These are phyloP conservation scores for Matsumyia berberina DNA, from an alignment of 2,888 invertebrate genomes.

Conservation along the genomic window DNA sequence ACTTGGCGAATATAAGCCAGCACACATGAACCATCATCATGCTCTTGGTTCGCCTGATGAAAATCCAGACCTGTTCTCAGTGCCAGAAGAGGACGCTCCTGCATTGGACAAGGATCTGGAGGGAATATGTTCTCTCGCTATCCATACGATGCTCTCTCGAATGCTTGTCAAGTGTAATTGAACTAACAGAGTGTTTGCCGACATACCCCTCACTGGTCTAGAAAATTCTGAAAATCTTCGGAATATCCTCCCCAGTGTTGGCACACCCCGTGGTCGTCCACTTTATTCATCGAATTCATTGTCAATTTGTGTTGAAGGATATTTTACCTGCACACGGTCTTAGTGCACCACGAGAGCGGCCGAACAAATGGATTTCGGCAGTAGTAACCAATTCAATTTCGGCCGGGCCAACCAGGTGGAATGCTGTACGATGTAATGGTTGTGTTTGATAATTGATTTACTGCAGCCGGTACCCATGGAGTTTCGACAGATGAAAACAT, in stretches of 20 bases:
- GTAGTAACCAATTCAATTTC: conserved; percentile 43
- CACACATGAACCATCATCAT: neutral
- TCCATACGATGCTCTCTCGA: conserved; percentile 23
- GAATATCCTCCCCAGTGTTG: conserved; percentile 1
- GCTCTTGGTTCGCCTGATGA: neutral
- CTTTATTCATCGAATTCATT: conserved; percentile 23
- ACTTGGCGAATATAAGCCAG: neutral
- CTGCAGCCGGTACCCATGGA: neutral
- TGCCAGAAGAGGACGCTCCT: neutral
- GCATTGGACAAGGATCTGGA: conserved; percentile 1
- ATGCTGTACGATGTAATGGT: neutral
- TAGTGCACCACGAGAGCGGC: conserved; percentile 2
- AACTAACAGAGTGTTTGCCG: conserved; percentile 57
- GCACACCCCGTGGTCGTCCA: no score
- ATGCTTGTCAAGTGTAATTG: conserved; percentile 59
- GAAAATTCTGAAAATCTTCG: conserved; percentile 15
- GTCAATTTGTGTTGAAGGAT: conserved; percentile 32
- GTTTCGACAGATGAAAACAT: conserved; percentile 1
- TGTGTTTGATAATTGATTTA: conserved; percentile 23
- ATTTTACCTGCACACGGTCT: conserved; percentile 12
- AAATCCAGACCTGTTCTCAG: neutral
- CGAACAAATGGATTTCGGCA: conserved; percentile 43
- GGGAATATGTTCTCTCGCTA: conserved; percentile 14
- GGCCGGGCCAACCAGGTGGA: conserved; percentile 14
- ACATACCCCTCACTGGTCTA: conserved; percentile 35